A percentile compares a stretch with the other conserved stretches of the same genome.
These are phyloP conservation scores for Phengaris arion DNA, from an alignment of 2,888 invertebrate genomes.

Conservation along the genomic window DNA sequence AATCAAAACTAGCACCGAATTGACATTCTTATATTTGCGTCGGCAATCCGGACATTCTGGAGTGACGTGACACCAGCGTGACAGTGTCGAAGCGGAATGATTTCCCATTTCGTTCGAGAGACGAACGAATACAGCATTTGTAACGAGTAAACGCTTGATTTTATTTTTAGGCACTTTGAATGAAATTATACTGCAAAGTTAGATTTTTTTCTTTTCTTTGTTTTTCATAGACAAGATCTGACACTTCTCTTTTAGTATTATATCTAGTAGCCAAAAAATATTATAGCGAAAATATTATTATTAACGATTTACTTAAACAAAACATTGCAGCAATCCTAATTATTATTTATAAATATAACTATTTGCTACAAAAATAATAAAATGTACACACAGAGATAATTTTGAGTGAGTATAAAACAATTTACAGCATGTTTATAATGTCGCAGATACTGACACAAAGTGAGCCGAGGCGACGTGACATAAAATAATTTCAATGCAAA, in stretches of 20 bases:
- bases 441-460: slow-evolving; percentile 35
- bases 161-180: neutral
- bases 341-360: neutral
- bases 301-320: no score
- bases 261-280: no score
- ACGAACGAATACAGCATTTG: slow-evolving; percentile 4
- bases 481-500: slow-evolving; percentile 49
- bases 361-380: neutral
- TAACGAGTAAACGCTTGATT: slow-evolving; percentile 10
- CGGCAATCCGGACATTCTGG: slow-evolving; percentile 14
- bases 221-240: no score
- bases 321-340: neutral
- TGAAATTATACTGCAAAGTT: neutral
- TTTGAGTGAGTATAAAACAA: slow-evolving; percentile 20
- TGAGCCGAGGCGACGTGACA: slow-evolving; percentile 42
- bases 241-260: no score
- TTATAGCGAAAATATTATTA: no score
- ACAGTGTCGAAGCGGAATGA: slow-evolving; percentile 24
- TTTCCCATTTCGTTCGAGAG: slow-evolving; percentile 16
- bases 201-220: neutral
- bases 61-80: slow-evolving; percentile 24
- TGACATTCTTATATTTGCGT: slow-evolving; percentile 26
- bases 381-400: slow-evolving; percentile 5
- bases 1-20: slow-evolving; percentile 17
- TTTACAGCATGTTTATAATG: slow-evolving; percentile 23